phyloP scores from a whole-genome alignment of 2,888 invertebrate genomes.

The Peribatodes rhomboidaria region DNA sequence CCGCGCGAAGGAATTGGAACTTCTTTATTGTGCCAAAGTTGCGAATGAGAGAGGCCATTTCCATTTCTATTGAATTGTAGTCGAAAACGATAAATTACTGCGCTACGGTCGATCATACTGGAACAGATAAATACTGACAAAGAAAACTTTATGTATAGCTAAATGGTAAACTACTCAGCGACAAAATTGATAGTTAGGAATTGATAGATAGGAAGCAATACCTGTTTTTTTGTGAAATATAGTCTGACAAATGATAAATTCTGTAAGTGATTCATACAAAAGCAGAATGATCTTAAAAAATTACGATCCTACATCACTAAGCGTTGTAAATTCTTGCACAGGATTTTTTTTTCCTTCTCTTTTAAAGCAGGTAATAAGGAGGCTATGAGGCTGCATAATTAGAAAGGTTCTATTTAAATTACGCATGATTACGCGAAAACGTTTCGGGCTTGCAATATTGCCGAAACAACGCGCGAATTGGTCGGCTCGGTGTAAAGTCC shows the following conservation, averaged over 20 bases:
- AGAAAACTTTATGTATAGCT: background rate
- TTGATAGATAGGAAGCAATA: too few relatives aligned
- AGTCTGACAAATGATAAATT: background rate
- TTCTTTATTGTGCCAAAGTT: conserved; percentile 82
- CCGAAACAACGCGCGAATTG: conserved; percentile 73
- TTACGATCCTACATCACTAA: too few relatives aligned
- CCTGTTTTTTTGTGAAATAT: too few relatives aligned
- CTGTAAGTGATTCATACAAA: too few relatives aligned
- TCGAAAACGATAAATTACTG: conserved; percentile 71
- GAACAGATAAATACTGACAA: conserved; percentile 37
- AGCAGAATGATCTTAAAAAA: too few relatives aligned
- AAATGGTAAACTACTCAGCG: background rate
- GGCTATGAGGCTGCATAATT: conserved; percentile 53
- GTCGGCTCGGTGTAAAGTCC: conserved; percentile 70
- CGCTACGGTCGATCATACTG: conserved; percentile 43
- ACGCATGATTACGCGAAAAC: conserved; percentile 57
- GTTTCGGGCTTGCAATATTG: conserved; percentile 64
- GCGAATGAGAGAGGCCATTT: conserved; percentile 76
- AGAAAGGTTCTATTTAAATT: conserved; percentile 57
- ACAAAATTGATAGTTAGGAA: background rate
- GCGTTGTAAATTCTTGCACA: background rate
- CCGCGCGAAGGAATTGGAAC: conserved; percentile 77
- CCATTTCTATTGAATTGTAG: conserved; percentile 78
- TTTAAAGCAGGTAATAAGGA: background rate
- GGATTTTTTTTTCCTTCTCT: background rate